Evolutionary conservation across 2,113 vertebrate genomes (phyloP).

Genomic region (Electrona antarctica): DNA sequence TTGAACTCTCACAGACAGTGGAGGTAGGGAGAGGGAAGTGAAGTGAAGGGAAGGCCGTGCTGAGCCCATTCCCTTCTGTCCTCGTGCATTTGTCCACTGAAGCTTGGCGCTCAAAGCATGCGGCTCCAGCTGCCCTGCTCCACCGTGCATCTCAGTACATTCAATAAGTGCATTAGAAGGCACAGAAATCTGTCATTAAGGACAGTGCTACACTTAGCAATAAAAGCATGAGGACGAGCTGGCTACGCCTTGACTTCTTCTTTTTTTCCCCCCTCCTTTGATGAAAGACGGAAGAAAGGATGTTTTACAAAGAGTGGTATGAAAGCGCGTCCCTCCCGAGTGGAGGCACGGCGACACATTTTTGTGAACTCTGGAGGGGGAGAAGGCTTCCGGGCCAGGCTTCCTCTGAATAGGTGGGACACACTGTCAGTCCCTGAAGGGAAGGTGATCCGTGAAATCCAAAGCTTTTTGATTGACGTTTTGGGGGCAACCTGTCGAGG

Average conservation of each 20-base stretch:
- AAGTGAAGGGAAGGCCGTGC: slow-evolving; percentile 11
- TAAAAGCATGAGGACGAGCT: slow-evolving; percentile 44
- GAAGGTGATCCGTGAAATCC: slow-evolving; percentile 55
- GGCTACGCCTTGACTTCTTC: slow-evolving; percentile 54
- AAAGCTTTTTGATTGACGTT: slow-evolving; percentile 35
- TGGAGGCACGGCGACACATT: slow-evolving; percentile 50
- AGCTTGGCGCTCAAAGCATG: slow-evolving; percentile 44
- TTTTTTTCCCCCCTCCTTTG: slow-evolving; percentile 48
- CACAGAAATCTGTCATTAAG: slow-evolving; percentile 34
- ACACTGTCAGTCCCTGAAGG: slow-evolving; percentile 40
- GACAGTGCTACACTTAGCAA: slow-evolving; percentile 58
- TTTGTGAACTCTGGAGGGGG: slow-evolving; percentile 52
- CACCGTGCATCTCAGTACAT: slow-evolving; percentile 21
- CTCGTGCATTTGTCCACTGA: slow-evolving; percentile 56
- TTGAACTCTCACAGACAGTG: slow-evolving; percentile 19
- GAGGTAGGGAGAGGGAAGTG: slow-evolving; percentile 15
- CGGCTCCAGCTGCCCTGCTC: slow-evolving; percentile 30
- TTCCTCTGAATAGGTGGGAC: slow-evolving; percentile 37
- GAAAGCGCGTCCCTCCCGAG: slow-evolving; percentile 52
- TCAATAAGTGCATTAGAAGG: slow-evolving; percentile 47
- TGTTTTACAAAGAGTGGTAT: slow-evolving; percentile 60
- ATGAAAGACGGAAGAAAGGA: slow-evolving; percentile 53
- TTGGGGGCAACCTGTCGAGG: slow-evolving; percentile 9
- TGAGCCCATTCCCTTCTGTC: slow-evolving; percentile 11
- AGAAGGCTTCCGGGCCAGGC: slow-evolving; percentile 54